These are phyloP conservation scores for Falco peregrinus DNA, from an alignment of 2,797 vertebrate species.

Conservation along the genomic window DNA sequence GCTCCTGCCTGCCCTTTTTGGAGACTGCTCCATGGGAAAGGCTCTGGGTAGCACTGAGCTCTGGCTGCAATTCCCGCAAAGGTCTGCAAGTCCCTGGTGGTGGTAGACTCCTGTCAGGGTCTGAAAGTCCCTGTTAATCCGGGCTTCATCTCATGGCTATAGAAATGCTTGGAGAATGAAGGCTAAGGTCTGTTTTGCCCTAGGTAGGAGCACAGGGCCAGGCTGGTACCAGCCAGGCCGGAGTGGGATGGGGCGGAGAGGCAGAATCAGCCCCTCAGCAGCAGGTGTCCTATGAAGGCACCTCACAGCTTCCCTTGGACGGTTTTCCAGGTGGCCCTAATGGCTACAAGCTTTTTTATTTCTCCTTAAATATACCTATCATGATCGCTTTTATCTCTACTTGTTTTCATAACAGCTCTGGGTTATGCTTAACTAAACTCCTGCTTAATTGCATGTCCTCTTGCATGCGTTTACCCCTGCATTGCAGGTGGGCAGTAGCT, in stretches of 20 bases:
- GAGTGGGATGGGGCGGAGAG: neutral
- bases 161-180: neutral
- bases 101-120: accelerated
- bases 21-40: accelerated
- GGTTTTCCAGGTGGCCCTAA: neutral
- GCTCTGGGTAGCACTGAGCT: neutral
- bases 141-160: neutral
- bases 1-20: neutral
- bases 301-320: neutral
- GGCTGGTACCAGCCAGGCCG: neutral
- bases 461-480: neutral
- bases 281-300: neutral
- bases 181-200: neutral
- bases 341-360: neutral
- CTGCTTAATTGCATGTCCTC: neutral
- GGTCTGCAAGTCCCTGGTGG: neutral
- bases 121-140: neutral
- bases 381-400: accelerated
- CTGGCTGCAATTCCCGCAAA: neutral
- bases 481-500: neutral
- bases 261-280: neutral
- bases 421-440: neutral
- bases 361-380: neutral
- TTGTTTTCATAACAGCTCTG: neutral
- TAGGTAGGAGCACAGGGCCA: neutral